These are phyloP conservation scores for Blastobasis lacticolella DNA, from an alignment of 2,888 invertebrate genomes.

Conservation along the genomic window DNA sequence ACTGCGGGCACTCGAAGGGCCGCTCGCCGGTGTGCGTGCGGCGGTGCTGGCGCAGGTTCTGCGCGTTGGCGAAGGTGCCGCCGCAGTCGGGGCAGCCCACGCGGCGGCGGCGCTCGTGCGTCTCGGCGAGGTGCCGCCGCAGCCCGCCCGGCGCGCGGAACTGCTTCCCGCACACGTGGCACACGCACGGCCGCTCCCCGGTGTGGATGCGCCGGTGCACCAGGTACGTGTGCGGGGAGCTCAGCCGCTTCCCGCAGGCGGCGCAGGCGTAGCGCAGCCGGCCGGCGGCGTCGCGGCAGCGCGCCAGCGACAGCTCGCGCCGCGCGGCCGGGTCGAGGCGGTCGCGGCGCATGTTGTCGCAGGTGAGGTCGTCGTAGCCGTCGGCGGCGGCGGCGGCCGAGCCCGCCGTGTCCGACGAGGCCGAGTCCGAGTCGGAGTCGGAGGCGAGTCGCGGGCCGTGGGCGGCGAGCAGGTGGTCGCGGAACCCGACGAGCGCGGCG, in stretches of 20 bases:
- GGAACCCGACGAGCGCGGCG: conserved; percentile 42
- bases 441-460: conserved; percentile 38
- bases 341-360: conserved; percentile 45
- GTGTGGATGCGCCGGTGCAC: conserved; percentile 79
- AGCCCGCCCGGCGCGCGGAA: conserved; percentile 79
- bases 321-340: conserved; percentile 48
- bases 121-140: conserved; percentile 75
- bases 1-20: conserved; percentile 72
- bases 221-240: conserved; percentile 76
- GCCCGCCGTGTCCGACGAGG: conserved; percentile 33
- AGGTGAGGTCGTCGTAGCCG: conserved; percentile 46
- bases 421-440: conserved; percentile 24
- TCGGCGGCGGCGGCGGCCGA: conserved; percentile 18
- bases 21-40: conserved; percentile 76
- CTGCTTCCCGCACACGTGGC: conserved; percentile 78
- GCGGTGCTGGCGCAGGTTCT: conserved; percentile 75
- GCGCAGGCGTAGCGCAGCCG: conserved; percentile 72
- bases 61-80: conserved; percentile 74
- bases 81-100: conserved; percentile 72
- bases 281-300: conserved; percentile 53
- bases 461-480: conserved; percentile 38
- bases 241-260: conserved; percentile 73
- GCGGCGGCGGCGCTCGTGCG: conserved; percentile 76
- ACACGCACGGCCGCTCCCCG: conserved; percentile 78
- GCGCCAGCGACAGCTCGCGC: conserved; percentile 35